Evolutionary conservation across 2,888 invertebrate species (phyloP).

Genomic region (Drosophila formosana): DNA sequence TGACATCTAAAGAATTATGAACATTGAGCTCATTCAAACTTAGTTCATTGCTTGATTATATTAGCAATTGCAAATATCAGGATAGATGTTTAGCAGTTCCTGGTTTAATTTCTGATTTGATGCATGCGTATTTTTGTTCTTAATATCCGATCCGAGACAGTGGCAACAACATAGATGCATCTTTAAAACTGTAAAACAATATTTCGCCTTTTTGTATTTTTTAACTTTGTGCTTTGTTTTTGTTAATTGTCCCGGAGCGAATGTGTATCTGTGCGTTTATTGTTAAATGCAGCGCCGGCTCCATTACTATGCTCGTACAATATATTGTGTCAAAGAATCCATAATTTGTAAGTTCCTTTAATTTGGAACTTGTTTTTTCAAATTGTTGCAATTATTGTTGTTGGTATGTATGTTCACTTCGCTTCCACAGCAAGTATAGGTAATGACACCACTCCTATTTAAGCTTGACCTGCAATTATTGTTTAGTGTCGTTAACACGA

Average conservation of each 20-base stretch:
- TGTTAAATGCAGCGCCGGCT: neutral
- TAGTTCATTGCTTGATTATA: neutral
- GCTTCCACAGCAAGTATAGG: constrained; percentile 42
- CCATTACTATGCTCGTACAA: neutral
- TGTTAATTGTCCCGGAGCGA: neutral
- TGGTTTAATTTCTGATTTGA: no score
- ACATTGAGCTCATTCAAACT: neutral
- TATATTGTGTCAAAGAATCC: neutral
- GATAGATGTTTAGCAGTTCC: no score
- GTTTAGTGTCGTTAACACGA: neutral
- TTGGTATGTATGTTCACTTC: constrained; percentile 14
- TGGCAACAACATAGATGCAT: no score
- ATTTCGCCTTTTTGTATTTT: no score
- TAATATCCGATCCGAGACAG: no score
- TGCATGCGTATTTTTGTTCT: no score
- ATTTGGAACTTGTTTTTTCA: constrained; percentile 20
- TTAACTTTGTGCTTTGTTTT: neutral
- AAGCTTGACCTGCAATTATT: neutral
- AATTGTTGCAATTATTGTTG: constrained; percentile 8
- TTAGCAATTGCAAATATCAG: neutral
- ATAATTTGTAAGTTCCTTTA: no score
- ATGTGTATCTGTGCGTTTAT: neutral
- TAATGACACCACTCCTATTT: neutral
- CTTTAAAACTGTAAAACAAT: no score
- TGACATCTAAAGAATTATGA: neutral